These are phyloP conservation scores for Octopus bimaculoides DNA, from an alignment of 1,140 invertebrate genomes.

Conservation along the genomic window DNA sequence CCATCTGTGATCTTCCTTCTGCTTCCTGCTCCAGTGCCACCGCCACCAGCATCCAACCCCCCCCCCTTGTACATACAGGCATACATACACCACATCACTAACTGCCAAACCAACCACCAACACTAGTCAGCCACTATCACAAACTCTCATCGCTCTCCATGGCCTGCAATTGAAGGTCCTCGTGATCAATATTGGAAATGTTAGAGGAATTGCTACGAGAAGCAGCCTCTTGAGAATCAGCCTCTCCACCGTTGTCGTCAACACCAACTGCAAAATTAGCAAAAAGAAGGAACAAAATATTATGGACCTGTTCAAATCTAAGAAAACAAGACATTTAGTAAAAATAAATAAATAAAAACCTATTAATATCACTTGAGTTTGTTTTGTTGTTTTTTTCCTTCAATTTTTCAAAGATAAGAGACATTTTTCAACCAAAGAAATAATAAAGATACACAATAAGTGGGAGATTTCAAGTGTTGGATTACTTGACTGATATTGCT, in stretches of 20 bases:
- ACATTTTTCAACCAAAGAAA: background rate
- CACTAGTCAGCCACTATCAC: slow-evolving; percentile 34
- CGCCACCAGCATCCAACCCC: background rate
- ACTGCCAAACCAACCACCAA: background rate
- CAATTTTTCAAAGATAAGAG: background rate
- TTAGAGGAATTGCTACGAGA: slow-evolving; percentile 20
- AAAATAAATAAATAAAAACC: background rate
- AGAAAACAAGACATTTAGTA: background rate
- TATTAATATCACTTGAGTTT: background rate
- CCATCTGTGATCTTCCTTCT: background rate
- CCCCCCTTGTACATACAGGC: background rate
- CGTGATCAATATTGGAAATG: slow-evolving; percentile 34
- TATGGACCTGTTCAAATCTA: background rate
- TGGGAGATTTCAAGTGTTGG: too few species aligned
- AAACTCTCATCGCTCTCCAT: slow-evolving; percentile 60
- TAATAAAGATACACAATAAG: background rate
- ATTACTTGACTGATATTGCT: too few species aligned
- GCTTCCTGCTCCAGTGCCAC: background rate
- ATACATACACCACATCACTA: background rate
- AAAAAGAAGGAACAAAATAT: background rate
- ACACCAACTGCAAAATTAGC: background rate
- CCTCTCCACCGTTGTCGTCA: slow-evolving; percentile 16
- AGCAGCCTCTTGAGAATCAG: slow-evolving; percentile 19
- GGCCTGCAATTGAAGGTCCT: slow-evolving; percentile 53
- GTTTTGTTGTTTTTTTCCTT: background rate